Evolutionary conservation across 2,888 invertebrate species (phyloP).

Genomic region (Deilephila porcellus): DNA sequence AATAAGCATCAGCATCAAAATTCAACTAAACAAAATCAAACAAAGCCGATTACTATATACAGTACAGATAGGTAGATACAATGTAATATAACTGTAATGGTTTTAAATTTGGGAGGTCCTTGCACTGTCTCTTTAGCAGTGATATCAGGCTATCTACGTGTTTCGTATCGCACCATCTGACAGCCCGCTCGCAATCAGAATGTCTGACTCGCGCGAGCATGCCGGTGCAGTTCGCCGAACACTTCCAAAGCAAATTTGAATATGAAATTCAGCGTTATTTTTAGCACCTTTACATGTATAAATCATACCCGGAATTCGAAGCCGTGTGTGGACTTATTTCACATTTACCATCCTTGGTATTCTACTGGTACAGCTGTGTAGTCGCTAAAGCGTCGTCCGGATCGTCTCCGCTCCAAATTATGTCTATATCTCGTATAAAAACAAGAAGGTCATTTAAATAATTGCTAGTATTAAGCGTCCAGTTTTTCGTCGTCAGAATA

Average conservation of each 20-base stretch:
- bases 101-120: slow-evolving; percentile 54
- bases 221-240: slow-evolving; percentile 53
- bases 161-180: slow-evolving; percentile 50
- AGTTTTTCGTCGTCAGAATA: background rate
- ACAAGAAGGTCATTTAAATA: background rate
- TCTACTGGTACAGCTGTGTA: background rate
- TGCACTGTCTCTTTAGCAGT: slow-evolving; percentile 47
- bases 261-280: slow-evolving; percentile 35
- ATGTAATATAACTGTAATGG: slow-evolving; percentile 43
- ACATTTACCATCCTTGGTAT: background rate
- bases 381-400: background rate
- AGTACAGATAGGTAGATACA: slow-evolving; percentile 30
- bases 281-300: slow-evolving; percentile 15
- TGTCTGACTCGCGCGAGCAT: slow-evolving; percentile 50
- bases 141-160: slow-evolving; percentile 48
- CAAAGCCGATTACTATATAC: slow-evolving; percentile 10
- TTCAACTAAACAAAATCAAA: background rate
- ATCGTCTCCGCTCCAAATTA: background rate
- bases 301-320: slow-evolving; percentile 30
- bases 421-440: background rate
- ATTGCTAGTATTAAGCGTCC: background rate
- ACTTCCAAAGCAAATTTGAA: slow-evolving; percentile 48
- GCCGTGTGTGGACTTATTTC: background rate
- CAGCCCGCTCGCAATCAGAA: slow-evolving; percentile 57
- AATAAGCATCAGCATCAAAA: background rate